Evolutionary conservation across 1,140 invertebrate genomes (phyloP), one percentile per base, ranked within the genome.

Genomic region (Olivierus martensii): DNA sequence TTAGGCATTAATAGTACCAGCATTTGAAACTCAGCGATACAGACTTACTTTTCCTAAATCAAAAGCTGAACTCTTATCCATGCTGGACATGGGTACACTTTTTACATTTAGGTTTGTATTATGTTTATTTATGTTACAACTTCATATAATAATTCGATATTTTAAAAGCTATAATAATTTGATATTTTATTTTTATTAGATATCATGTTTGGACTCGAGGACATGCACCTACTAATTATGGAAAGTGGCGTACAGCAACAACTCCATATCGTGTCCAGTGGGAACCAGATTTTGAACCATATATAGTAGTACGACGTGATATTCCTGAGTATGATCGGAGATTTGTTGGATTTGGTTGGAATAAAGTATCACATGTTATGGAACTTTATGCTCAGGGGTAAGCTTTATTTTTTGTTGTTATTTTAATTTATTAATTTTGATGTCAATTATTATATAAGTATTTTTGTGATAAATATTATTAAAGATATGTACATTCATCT

Each of bases 291-390:
- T 95, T 89, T 71, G 90, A 94, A 65, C 91, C 91, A 0, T 94
- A 94, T 63, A 73, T 94, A 47, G 84, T 94, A 0, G 82, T 90
- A 0, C 75, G 79, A 36, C 79, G 77, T 58, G 77, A 83, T 46
- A 79, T 90, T 37, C 83, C 85, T 3, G 69, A 76, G 57, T 95
- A 89, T 66, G 89, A 95, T 66, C 78, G 81, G 11, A 73, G 88
- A 59, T 95, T 94, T 71, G 80, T 91, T 39, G 91, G 91, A 14
- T 95, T 94, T 68, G 91, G 91, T 1, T 95, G 90, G 90, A 94
- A 95, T 69, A 95, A 94, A 78, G 89, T 92, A 38, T 79, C 88
- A 0, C 88, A 93, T 65, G 80, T 87, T 36, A 89, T 92, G 73
- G 83, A 91, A 69, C 71, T 95, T 42, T 80, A 86, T 62, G 87